Base-by-base conservation (phyloP, 2,888 invertebrate genomes). In the Microctonus aethiopoides region DNA sequence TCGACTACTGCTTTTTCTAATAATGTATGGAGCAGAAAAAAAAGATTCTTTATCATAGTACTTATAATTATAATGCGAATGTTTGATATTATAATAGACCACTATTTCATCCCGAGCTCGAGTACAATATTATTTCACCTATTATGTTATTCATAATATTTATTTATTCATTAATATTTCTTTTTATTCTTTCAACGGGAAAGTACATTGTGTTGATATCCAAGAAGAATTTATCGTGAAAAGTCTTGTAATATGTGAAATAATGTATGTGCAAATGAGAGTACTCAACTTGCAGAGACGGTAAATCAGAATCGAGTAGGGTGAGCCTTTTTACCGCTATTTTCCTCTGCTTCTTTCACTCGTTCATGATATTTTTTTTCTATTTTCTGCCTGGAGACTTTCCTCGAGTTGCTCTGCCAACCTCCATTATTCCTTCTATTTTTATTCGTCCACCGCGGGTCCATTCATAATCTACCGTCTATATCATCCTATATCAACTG, bases 401-500 rank as follows among this genome's bases (percentile, higher is more conserved):
- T 73, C 74, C 70, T 52, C 71, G 66, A 61, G 60, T 73, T 63
- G 54, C 74, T 72, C 70, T 75, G 73, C 75, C 56, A 68, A 46
- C 68, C 75, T 75, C 76, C 72, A 76, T 75, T 77, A 77, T 79
- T 74, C 75, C 72, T 62, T 73, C 56, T 54, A 75, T 70, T 70
- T 70, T 70, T 65, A 70, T 70, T 64, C 65, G 70, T 60, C 65
- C 65, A 70, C 65, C 52, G 61, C 60, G 22, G 74, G 79, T 80
- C 77, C 80, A 82, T 83, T 82, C 81, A 80, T 80, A 83, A 79
- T 79, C 77, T 72, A 67, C 61, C 74, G 72, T 77, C 81, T 81
- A 81, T 83, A 82, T 83, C 83, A 79, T 74, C 73, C 78, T 80
- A 80, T 82, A 84, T 84, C 84, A 84, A 84, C 84, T 84, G 84